These are phyloP conservation scores for Cantharis lateralis DNA, from an alignment of 2,888 invertebrate genomes.

Conservation along the genomic window DNA sequence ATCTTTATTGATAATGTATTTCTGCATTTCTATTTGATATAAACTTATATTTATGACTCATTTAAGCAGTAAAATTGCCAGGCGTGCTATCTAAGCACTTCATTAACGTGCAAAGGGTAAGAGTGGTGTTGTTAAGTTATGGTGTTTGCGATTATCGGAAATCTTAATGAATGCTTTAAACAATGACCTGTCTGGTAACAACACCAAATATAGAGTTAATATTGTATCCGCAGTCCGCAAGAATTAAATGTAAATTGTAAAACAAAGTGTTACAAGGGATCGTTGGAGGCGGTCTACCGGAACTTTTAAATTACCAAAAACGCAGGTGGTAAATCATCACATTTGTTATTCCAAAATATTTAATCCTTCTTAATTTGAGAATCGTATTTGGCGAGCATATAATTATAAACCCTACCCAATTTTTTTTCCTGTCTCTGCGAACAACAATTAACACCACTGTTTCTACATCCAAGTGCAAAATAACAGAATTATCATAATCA, in stretches of 20 bases:
- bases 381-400: not conserved
- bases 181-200: conserved; percentile 43
- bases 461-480: not conserved
- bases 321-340: conserved; percentile 42
- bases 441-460: not conserved
- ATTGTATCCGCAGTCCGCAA: conserved; percentile 34
- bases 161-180: conserved; percentile 53
- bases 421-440: not conserved
- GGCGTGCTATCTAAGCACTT: conserved; percentile 50
- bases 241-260: conserved; percentile 3
- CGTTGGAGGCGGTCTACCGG: conserved; percentile 40
- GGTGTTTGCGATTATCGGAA: conserved; percentile 50
- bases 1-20: conserved; percentile 18
- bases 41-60: conserved; percentile 48
- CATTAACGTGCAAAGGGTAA: conserved; percentile 47
- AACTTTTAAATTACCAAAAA: conserved; percentile 39
- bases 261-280: conserved; percentile 32
- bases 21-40: conserved; percentile 25
- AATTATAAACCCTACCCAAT: not conserved
- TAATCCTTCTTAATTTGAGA: conserved; percentile 11
- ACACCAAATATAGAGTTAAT: conserved; percentile 20
- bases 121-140: conserved; percentile 47
- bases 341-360: conserved; percentile 34
- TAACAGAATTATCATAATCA: conserved; percentile 21
- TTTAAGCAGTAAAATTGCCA: conserved; percentile 49